Conservation (phyloP, 2,888 invertebrate genomes). For the Sarcophaga variegata region DNA sequence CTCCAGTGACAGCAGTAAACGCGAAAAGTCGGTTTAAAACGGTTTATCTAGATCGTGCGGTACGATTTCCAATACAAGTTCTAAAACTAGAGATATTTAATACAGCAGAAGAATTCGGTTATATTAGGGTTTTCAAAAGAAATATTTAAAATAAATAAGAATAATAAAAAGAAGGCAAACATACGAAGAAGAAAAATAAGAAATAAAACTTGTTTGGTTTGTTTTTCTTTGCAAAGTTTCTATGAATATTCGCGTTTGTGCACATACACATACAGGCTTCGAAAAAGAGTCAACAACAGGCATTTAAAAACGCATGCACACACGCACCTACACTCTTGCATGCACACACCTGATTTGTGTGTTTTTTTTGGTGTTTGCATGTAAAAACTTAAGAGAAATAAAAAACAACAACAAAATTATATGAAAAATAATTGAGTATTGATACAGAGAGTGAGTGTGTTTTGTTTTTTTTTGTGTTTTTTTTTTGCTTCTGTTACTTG, state of each 20-base stretch:
- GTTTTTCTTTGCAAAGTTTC: constrained; percentile 11
- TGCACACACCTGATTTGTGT: neutral
- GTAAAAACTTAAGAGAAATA: neutral
- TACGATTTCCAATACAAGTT: constrained; percentile 39
- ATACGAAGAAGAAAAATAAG: neutral
- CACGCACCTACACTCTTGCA: neutral
- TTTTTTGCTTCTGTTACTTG: constrained; percentile 2
- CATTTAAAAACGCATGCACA: constrained; percentile 23
- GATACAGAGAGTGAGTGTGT: constrained; percentile 51
- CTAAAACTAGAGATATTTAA: constrained; percentile 32
- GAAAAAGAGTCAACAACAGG: constrained; percentile 21
- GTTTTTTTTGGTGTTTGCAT: neutral
- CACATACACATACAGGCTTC: neutral
- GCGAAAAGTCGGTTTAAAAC: constrained; percentile 59
- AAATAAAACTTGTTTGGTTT: constrained; percentile 53
- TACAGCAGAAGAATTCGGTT: constrained; percentile 35
- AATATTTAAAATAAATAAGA: neutral
- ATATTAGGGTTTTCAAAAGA: neutral
- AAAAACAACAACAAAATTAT: constrained; percentile 24
- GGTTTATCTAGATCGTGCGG: constrained; percentile 38
- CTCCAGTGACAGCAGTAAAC: constrained; percentile 69
- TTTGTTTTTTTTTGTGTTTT: neutral
- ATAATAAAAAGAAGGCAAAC: neutral
- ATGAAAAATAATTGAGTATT: constrained; percentile 17
- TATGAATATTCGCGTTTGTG: neutral